phyloP scores from a whole-genome alignment of 2,797 vertebrate genomes.

The Knipowitschia caucasica region DNA sequence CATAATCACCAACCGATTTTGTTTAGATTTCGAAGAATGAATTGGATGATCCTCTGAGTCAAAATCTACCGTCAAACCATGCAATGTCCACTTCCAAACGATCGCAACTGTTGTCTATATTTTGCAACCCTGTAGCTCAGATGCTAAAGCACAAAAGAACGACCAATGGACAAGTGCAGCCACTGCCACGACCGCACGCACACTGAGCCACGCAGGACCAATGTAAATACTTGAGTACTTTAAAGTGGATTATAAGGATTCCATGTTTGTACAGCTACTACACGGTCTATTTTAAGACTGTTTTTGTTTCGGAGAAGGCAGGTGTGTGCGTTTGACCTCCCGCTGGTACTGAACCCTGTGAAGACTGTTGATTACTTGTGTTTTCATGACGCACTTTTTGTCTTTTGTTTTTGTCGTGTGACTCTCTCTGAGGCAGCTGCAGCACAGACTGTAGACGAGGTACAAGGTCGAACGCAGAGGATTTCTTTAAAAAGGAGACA shows the following conservation, averaged over 20 bases:
- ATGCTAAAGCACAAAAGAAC: constrained; percentile 56
- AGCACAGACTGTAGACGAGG: constrained; percentile 19
- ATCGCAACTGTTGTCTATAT: too few species aligned
- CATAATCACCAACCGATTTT: too few species aligned
- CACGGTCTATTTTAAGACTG: constrained; percentile 61
- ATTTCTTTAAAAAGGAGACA: constrained; percentile 24
- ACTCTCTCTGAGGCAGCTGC: constrained; percentile 37
- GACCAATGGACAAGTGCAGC: constrained; percentile 32
- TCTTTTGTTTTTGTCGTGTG: constrained; percentile 18
- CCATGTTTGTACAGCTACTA: constrained; percentile 59
- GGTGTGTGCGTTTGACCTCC: constrained; percentile 46
- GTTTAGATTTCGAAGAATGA: too few species aligned
- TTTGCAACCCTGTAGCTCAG: too few species aligned
- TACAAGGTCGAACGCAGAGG: constrained; percentile 22
- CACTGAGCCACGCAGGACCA: constrained; percentile 40
- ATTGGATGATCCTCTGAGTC: too few species aligned
- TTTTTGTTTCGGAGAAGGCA: constrained; percentile 52
- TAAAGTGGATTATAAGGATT: constrained; percentile 54
- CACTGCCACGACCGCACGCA: constrained; percentile 49
- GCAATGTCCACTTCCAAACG: too few species aligned
- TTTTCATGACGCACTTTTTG: constrained; percentile 65
- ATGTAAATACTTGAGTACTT: constrained; percentile 41
- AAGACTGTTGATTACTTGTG: constrained; percentile 51
- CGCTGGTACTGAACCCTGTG: constrained; percentile 59
- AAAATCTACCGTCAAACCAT: too few species aligned